phyloP scores from a whole-genome alignment of 2,888 invertebrate genomes.

The Microplitis deprimator region DNA sequence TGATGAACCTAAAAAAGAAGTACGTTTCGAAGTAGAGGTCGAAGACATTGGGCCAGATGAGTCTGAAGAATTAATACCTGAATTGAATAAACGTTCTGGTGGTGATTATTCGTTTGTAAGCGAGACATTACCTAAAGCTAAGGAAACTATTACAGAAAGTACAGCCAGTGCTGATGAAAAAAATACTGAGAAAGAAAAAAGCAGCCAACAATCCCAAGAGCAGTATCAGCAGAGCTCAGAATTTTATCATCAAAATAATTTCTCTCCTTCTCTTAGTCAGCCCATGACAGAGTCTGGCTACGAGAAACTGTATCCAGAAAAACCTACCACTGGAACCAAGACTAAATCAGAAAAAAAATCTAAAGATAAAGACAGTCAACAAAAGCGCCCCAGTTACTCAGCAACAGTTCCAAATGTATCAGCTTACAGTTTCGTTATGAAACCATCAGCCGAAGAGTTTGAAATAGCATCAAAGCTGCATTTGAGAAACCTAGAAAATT shows the following conservation, averaged over 20 bases:
- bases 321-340: neutral
- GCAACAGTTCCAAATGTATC: neutral
- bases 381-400: neutral
- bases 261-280: too few relatives aligned
- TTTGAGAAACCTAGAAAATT: too few relatives aligned
- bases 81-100: constrained; percentile 47
- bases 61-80: constrained; percentile 11
- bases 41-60: constrained; percentile 17
- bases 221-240: constrained; percentile 22
- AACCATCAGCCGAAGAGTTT: neutral
- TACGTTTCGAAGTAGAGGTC: constrained; percentile 1
- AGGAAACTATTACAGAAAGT: constrained; percentile 4
- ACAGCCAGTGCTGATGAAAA: neutral
- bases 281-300: too few relatives aligned
- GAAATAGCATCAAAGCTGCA: neutral
- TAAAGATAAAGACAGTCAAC: neutral
- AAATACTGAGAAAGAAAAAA: neutral
- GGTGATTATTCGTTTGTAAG: constrained; percentile 49
- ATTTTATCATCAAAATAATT: too few relatives aligned
- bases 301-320: too few relatives aligned
- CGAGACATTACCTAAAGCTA: constrained; percentile 43
- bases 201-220: constrained; percentile 7
- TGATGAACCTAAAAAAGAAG: neutral
- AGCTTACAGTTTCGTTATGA: neutral
- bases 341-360: neutral